Conservation (phyloP, 2,113 vertebrate genomes). For the Toxostoma redivivum region DNA sequence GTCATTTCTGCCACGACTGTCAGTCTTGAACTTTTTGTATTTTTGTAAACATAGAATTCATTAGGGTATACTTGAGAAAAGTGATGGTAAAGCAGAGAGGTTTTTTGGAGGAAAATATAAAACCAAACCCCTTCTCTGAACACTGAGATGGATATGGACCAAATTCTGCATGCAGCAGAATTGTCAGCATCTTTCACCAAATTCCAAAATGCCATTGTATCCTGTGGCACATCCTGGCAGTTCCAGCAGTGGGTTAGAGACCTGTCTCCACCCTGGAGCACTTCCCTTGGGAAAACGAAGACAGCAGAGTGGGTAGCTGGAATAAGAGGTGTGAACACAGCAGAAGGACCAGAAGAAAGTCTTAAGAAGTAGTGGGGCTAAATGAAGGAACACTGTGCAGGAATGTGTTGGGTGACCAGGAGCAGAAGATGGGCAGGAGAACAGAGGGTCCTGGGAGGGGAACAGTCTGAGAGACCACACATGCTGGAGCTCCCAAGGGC, state of each 20-base stretch:
- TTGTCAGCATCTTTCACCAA: background rate
- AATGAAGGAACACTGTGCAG: background rate
- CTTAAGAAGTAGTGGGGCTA: background rate
- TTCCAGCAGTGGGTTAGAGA: background rate
- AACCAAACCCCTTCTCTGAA: background rate
- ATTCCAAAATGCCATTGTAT: background rate
- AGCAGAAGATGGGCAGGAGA: background rate
- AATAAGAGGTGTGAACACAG: background rate
- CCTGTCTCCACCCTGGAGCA: background rate
- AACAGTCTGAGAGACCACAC: background rate
- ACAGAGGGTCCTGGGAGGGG: background rate
- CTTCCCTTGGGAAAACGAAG: background rate
- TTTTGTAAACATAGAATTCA: slow-evolving; percentile 11
- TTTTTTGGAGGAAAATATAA: background rate
- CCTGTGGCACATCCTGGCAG: background rate
- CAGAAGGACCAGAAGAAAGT: background rate
- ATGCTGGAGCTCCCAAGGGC: background rate
- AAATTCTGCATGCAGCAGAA: background rate
- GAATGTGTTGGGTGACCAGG: background rate
- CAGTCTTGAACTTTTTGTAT: slow-evolving; percentile 1
- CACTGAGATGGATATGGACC: background rate
- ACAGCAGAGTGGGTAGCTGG: background rate
- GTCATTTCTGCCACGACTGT: background rate
- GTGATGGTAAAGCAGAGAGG: background rate
- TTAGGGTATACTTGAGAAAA: background rate